Base-by-base conservation (phyloP, 1,140 invertebrate genomes). In the Wasmannia auropunctata region DNA sequence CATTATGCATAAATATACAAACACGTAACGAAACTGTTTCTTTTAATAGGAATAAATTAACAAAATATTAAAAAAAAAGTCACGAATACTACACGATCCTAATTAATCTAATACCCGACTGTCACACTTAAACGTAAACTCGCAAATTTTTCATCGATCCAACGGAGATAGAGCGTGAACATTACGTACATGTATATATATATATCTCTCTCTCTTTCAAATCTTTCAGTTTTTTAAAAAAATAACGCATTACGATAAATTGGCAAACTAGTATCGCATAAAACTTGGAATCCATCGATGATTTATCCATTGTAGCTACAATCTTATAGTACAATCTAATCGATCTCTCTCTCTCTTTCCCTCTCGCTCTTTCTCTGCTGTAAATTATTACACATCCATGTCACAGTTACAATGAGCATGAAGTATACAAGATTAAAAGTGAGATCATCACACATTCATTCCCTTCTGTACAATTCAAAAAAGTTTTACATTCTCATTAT, bases 1-100 rank as follows among this genome's bases (percentile, higher is more conserved):
- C 37, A 89, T 75, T 91, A 88, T 87, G 86, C 86, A 92, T 93
- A 91, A 93, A 93, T 93, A 93, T 92, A 92, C 83, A 91, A n/a
- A 91, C 80, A 87, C 51, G 60, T 90, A 90, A 91, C 85, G 91
- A 90, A 91, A 75, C 37, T 62, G 85, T 34, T 51, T 77, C 19
- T 75, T 74, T 75, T 58, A 63, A 63, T 87, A 69, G 25, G 37
- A 89, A 92, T 91, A 92, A 92, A 91, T 92, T 86, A 90, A 87
- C 65, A 85, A 72, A 88, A 79, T 75, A 62, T 87, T 40, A 31
- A 51, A 83, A 85, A 83, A 85, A 69, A 43, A 37, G 83, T 88
- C 74, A 74, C 11, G n/a, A 84, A 85, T 70, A 84, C 75, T 65
- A 88, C 22, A 67, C 54, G 43, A 88, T 81, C 22, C 58, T 75